Evolutionary conservation across 1,140 invertebrate genomes (phyloP).

Genomic region (Bursaphelenchus mucronatus): DNA sequence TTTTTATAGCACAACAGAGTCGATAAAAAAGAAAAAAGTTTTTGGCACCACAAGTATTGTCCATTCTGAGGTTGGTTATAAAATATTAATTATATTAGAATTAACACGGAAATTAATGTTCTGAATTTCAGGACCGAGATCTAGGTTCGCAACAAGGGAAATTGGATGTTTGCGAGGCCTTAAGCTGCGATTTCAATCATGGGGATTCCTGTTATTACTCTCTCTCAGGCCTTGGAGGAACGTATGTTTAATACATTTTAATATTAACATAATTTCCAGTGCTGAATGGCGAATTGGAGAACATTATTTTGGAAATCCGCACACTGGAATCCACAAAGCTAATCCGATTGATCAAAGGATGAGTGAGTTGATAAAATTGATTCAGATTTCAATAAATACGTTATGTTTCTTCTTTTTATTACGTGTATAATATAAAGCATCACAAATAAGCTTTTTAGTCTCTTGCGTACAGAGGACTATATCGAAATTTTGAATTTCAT

Average conservation of each 20-base stretch:
- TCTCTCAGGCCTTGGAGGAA: constrained; percentile 26
- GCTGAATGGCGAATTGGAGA: constrained; percentile 34
- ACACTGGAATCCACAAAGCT: constrained; percentile 40
- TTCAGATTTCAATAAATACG: constrained; percentile 5
- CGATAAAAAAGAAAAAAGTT: constrained; percentile 18
- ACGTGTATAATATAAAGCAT: too few relatives aligned
- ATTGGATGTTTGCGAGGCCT: constrained; percentile 27
- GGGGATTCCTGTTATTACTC: constrained; percentile 32
- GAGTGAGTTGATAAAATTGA: constrained; percentile 22
- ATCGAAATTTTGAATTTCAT: neutral
- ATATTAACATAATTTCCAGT: constrained; percentile 23
- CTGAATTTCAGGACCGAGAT: constrained; percentile 23
- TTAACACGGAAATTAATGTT: neutral
- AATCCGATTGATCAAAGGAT: constrained; percentile 33
- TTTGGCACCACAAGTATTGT: constrained; percentile 24
- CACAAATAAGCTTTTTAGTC: too few relatives aligned
- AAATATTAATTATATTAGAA: neutral
- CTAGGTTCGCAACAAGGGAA: constrained; percentile 32
- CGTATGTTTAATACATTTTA: constrained; percentile 18
- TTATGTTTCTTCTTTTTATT: neutral
- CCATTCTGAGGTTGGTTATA: constrained; percentile 1
- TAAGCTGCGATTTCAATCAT: constrained; percentile 37
- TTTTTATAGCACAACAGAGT: neutral
- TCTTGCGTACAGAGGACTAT: too few relatives aligned
- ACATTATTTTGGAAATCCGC: constrained; percentile 35